These are phyloP conservation scores for Conops quadrifasciatus DNA, from an alignment of 2,888 invertebrate species.

Conservation along the genomic window DNA sequence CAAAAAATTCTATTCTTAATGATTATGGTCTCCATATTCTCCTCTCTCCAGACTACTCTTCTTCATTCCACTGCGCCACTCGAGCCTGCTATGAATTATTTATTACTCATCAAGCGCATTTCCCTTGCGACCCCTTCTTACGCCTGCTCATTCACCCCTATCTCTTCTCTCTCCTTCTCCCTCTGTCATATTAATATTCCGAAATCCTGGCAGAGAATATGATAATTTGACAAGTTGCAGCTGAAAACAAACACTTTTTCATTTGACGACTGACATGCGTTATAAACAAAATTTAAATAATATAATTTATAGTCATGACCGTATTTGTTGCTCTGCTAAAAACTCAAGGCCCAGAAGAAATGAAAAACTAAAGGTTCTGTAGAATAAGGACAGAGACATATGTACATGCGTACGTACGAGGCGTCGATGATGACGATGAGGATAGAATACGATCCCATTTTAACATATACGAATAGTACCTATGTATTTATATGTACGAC, in stretches of 20 bases:
- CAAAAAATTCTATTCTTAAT: too few relatives aligned
- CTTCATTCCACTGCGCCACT: not conserved
- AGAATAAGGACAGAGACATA: not conserved
- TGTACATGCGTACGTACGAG: too few relatives aligned
- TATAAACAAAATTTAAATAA: constrained; percentile 24
- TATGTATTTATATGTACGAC: not conserved
- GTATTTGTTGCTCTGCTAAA: not conserved
- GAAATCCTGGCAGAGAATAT: constrained; percentile 23
- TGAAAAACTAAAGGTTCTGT: not conserved
- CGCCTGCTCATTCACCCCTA: too few relatives aligned
- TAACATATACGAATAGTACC: not conserved
- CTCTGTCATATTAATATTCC: constrained; percentile 12
- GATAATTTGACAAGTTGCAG: constrained; percentile 33
- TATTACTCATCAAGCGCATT: constrained; percentile 8
- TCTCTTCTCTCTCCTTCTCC: too few relatives aligned
- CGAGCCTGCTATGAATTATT: constrained; percentile 17
- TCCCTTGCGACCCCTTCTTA: not conserved
- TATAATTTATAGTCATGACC: not conserved
- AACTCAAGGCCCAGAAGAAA: not conserved
- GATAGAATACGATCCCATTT: not conserved
- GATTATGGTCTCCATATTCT: too few relatives aligned
- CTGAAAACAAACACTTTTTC: constrained; percentile 23
- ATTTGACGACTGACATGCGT: constrained; percentile 7
- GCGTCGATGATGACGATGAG: not conserved
- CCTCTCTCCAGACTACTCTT: too few relatives aligned